Evolutionary conservation across 1,140 invertebrate genomes (phyloP).

Genomic region (Papilio xuthus): DNA sequence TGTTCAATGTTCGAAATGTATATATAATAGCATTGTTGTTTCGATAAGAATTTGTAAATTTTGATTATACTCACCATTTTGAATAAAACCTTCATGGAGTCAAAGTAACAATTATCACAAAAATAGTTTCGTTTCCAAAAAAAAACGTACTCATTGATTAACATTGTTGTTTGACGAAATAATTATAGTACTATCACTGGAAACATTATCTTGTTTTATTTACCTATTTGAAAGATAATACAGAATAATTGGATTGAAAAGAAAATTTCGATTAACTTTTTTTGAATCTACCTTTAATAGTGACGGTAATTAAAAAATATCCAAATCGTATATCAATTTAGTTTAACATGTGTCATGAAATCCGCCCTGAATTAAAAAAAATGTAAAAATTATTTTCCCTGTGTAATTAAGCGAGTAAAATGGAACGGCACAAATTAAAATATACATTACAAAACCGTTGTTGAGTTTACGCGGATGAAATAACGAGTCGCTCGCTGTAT

Average conservation of each 20-base stretch:
- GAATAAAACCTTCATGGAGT: not conserved
- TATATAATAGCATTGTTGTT: not conserved
- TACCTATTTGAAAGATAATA: not conserved
- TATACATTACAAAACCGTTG: conserved; percentile 21
- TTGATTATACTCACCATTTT: not conserved
- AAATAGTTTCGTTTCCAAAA: not conserved
- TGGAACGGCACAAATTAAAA: conserved; percentile 19
- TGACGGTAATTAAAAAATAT: not conserved
- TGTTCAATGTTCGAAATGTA: not conserved
- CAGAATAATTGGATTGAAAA: not conserved
- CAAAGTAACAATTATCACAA: not conserved
- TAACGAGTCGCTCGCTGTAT: conserved; percentile 21
- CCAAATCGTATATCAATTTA: not conserved
- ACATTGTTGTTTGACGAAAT: not conserved
- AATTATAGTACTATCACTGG: not conserved
- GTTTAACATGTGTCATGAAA: not conserved
- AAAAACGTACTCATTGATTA: not conserved
- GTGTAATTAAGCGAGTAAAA: conserved; percentile 14
- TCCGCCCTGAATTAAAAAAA: not conserved
- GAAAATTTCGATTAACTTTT: not conserved
- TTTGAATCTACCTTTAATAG: not conserved
- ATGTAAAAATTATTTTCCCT: conserved; percentile 12
- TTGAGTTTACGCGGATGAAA: conserved; percentile 24
- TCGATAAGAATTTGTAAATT: not conserved
- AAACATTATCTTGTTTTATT: not conserved